Conservation (phyloP, 2,113 vertebrate genomes). For the Apus apus region DNA sequence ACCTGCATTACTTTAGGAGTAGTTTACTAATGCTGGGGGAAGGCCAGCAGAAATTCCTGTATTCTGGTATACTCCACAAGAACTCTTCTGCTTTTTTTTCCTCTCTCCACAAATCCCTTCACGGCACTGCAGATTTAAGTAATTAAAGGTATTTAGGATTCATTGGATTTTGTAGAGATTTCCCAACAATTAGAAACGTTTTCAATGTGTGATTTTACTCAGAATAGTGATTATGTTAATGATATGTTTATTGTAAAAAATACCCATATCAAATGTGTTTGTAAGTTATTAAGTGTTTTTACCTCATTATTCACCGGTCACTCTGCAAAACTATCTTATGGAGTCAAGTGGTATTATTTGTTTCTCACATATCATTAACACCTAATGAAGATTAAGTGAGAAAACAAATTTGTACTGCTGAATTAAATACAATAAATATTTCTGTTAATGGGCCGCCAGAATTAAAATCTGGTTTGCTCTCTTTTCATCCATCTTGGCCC, state of each 20-base stretch:
- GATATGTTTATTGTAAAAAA: not conserved
- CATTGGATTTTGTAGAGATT: constrained; percentile 20
- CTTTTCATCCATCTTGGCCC: not conserved
- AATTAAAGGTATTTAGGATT: constrained; percentile 55
- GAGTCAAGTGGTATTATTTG: constrained; percentile 8
- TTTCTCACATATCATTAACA: not conserved
- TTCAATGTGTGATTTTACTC: not conserved
- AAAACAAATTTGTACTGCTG: not conserved
- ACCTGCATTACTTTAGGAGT: not conserved
- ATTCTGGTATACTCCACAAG: not conserved
- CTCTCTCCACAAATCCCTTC: constrained; percentile 26
- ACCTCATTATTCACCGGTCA: not conserved
- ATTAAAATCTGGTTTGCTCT: not conserved
- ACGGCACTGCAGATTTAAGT: constrained; percentile 27
- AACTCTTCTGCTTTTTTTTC: not conserved
- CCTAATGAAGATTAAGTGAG: constrained; percentile 6
- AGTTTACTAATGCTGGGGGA: not conserved
- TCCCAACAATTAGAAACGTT: constrained; percentile 35
- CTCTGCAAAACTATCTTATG: not conserved
- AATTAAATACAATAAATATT: not conserved
- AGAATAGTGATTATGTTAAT: constrained; percentile 27
- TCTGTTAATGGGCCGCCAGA: not conserved
- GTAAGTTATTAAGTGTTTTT: not conserved
- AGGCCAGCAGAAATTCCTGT: not conserved
- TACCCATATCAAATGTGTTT: not conserved